Conservation (phyloP, 2,113 vertebrate species). For the Urocynchramus pylzowi region DNA sequence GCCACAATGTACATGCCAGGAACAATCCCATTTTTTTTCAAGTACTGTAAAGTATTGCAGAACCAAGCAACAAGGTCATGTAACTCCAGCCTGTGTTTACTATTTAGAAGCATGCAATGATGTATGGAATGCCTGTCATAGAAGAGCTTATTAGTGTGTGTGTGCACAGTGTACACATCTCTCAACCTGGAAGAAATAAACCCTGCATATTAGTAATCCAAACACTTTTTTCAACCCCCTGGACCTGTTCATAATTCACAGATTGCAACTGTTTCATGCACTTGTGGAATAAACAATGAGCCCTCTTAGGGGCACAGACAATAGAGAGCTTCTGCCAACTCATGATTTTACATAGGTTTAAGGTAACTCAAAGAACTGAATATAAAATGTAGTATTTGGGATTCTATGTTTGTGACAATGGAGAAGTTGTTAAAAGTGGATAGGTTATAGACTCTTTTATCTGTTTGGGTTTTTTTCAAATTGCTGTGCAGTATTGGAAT, state of each 20-base stretch:
- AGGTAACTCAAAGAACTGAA: not conserved
- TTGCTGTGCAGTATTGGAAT: not conserved
- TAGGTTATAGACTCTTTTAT: not conserved
- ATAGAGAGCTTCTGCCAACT: not conserved
- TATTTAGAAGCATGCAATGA: accelerated
- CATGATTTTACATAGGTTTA: not conserved
- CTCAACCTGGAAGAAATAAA: not conserved
- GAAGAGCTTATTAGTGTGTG: not conserved
- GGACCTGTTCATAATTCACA: not conserved
- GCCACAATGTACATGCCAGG: not conserved
- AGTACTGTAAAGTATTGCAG: not conserved
- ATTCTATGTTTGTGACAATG: not conserved
- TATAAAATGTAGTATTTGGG: not conserved
- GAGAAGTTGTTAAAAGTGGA: not conserved
- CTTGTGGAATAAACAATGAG: not conserved
- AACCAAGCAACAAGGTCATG: not conserved
- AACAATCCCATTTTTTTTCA: not conserved
- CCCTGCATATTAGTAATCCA: not conserved
- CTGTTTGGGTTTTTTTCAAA: not conserved
- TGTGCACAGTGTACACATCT: not conserved
- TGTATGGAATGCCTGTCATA: not conserved
- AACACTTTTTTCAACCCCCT: not conserved
- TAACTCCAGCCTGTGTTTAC: not conserved
- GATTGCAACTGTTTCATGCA: not conserved
- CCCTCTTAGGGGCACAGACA: not conserved